phyloP scores from a whole-genome alignment of 37 sponge, comb jelly and placozoan genomes.

The Spongilla lacustris region DNA sequence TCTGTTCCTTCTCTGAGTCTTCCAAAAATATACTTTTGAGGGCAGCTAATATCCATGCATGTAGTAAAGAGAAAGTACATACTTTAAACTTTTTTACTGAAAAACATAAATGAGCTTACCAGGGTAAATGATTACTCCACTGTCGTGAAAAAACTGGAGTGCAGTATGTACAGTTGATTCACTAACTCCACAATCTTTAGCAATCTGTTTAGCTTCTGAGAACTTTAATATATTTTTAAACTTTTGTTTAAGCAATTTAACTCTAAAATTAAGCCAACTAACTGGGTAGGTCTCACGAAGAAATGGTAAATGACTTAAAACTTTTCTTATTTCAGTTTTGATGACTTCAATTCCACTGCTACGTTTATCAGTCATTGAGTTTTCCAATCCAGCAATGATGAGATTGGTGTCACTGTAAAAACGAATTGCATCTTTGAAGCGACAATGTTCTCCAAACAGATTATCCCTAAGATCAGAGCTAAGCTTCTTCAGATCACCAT shows the following conservation, averaged over 20 bases:
- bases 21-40: conserved; percentile 30
- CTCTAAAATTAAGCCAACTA: conserved; percentile 44
- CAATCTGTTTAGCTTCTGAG: not conserved
- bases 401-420: not conserved
- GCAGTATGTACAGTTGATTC: conserved; percentile 10
- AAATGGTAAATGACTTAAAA: conserved; percentile 20
- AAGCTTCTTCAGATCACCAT: conserved; percentile 23
- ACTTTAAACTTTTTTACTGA: too few species aligned
- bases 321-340: conserved; percentile 2
- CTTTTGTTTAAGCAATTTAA: not conserved
- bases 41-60: not conserved
- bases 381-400: conserved; percentile 38
- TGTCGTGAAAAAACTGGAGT: conserved; percentile 54
- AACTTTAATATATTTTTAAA: not conserved
- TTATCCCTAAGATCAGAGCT: conserved; percentile 4
- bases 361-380: conserved; percentile 9
- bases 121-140: conserved; percentile 34
- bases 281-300: conserved; percentile 43
- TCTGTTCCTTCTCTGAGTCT: conserved; percentile 25
- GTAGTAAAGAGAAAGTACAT: not conserved
- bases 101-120: conserved; percentile 10
- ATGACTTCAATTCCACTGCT: conserved; percentile 50
- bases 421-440: conserved; percentile 16
- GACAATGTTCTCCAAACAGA: not conserved
- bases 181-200: conserved; percentile 1